Evolutionary conservation across 2,888 invertebrate genomes (phyloP).

Genomic region (Brachyptera risi): DNA sequence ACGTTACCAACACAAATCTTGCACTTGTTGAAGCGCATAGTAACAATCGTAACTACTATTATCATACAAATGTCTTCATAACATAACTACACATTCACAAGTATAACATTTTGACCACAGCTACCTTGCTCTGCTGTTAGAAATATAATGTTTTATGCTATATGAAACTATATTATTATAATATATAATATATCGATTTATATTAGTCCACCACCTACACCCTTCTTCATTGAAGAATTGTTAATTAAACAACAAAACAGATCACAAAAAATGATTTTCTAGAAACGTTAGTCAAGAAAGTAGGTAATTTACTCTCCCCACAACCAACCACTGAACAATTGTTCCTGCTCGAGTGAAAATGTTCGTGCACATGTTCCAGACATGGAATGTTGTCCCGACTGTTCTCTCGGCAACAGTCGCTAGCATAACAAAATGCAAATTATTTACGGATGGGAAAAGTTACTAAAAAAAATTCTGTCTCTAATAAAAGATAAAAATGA

Average conservation of each 20-base stretch:
- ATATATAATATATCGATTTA: slow-evolving; percentile 12
- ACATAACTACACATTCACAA: slow-evolving; percentile 31
- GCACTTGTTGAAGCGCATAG: too few relatives aligned
- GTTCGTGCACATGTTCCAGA: background rate
- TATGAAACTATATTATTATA: slow-evolving; percentile 11
- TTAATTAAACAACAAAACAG: slow-evolving; percentile 30
- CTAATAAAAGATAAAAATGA: slow-evolving; percentile 25
- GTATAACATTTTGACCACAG: slow-evolving; percentile 32
- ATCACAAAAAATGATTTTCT: slow-evolving; percentile 26
- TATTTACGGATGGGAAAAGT: slow-evolving; percentile 3
- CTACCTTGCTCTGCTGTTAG: slow-evolving; percentile 29
- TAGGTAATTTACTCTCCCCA: slow-evolving; percentile 22
- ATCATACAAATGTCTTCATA: slow-evolving; percentile 19
- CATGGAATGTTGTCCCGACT: slow-evolving; percentile 24
- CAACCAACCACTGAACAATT: slow-evolving; percentile 16
- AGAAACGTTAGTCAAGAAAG: slow-evolving; percentile 27
- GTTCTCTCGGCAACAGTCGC: too few relatives aligned
- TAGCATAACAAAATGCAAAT: slow-evolving; percentile 7
- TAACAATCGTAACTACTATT: slow-evolving; percentile 28
- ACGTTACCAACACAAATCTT: slow-evolving; percentile 30
- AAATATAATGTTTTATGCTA: background rate
- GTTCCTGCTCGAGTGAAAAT: too few relatives aligned
- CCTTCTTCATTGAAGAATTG: slow-evolving; percentile 29
- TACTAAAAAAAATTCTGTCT: slow-evolving; percentile 26
- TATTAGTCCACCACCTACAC: slow-evolving; percentile 32